Percentiles rank a stretch among this genome's conserved stretches.
Conservation (phyloP, 2,888 invertebrate species). For the Drosophila paracracens region DNA sequence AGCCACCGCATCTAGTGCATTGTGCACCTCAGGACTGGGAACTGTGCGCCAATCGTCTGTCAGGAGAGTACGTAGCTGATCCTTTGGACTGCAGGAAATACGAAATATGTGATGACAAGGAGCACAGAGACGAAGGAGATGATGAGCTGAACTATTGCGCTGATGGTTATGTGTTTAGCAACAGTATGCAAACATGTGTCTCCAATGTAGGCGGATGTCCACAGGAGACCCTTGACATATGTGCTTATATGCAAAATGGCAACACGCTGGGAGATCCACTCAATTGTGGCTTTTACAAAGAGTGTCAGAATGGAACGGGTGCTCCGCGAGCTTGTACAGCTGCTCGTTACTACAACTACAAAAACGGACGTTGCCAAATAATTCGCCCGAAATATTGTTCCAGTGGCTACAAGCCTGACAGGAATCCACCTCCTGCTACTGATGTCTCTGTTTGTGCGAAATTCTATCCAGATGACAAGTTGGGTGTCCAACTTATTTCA, state of each 20-base stretch:
- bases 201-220: conserved; percentile 41
- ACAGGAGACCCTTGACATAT: conserved; percentile 35
- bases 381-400: conserved; percentile 42
- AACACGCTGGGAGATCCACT: conserved; percentile 35
- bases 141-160: conserved; percentile 25
- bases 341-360: conserved; percentile 53
- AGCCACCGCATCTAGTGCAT: not conserved
- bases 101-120: conserved; percentile 26
- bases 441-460: conserved; percentile 36
- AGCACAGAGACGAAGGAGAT: not conserved
- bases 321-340: conserved; percentile 32
- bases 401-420: not conserved
- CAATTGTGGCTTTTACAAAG: conserved; percentile 37
- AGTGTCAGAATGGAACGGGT: conserved; percentile 45
- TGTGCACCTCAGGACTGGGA: conserved; percentile 41
- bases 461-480: conserved; percentile 35
- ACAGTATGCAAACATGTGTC: conserved; percentile 41
- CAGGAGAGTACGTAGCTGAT: conserved; percentile 40
- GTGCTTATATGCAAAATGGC: conserved; percentile 34
- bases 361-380: conserved; percentile 40
- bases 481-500: conserved; percentile 33
- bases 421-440: conserved; percentile 21
- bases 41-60: conserved; percentile 21
- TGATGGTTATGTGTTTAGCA: conserved; percentile 34
- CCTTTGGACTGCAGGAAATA: conserved; percentile 38